Evolutionary conservation across 2,797 vertebrate species (phyloP), one percentile per base, ranked within the genome.

Genomic region (Gouania willdenowi): DNA sequence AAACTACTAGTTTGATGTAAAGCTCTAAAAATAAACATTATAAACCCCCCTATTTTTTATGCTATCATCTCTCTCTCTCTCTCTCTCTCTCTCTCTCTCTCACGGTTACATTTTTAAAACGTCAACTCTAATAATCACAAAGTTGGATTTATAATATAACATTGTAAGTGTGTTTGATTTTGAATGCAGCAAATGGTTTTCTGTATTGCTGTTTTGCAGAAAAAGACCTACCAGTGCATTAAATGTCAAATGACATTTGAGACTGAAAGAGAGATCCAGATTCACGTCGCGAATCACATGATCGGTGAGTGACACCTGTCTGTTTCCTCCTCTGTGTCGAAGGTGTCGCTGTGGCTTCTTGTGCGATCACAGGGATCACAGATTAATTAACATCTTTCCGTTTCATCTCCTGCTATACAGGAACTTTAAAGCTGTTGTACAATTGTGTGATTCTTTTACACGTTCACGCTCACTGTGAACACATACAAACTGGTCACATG

Each of bases 171-270:
- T n/a, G n/a, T n/a, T n/a, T n/a, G n/a, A n/a, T n/a, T n/a, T n/a
- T n/a, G n/a, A n/a, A n/a, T n/a, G n/a, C n/a, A n/a, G n/a, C n/a
- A n/a, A n/a, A n/a, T n/a, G n/a, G n/a, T n/a, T n/a, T n/a, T 29
- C 1, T 46, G 9, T 60, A 5, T 45, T 3, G 29, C 8, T 35
- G 6, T 66, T 35, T 66, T 79, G 75, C 79, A 99, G 96, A 99
- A 99, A 79, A 99, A 99, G 89, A 98, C 95, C 41, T 99, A 99
- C 88, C 96, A 99, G 70, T 99, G 96, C 91, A 99, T 99, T 89
- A 99, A 99, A 92, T 99, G 96, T 91, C 96, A 99, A 92, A 98
- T 98, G 96, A 99, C 96, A 53, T 99, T 99, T 71, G 96, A 99
- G 89, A 99, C 92, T 1, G 96, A 99, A 64, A 78, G 96, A 55